Evolutionary conservation across 2,888 invertebrate species (phyloP).

Genomic region (Thymelicus sylvestris): DNA sequence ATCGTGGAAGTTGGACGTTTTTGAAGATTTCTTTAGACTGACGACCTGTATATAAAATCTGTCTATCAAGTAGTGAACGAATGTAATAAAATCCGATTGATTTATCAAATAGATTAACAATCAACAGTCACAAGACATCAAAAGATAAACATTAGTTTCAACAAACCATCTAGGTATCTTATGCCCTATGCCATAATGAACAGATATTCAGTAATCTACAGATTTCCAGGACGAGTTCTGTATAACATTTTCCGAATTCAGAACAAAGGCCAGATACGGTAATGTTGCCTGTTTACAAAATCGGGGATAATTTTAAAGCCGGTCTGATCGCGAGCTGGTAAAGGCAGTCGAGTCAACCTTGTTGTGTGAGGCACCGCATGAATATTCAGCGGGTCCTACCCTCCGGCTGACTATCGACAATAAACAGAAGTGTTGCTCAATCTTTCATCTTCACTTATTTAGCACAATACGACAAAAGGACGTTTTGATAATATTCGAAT

Average conservation of each 20-base stretch:
- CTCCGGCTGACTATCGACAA: conserved; percentile 36
- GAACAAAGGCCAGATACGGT: neutral
- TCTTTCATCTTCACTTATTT: conserved; percentile 8
- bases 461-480: neutral
- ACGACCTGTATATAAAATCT: neutral
- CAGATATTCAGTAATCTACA: too few species aligned
- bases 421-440: conserved; percentile 29
- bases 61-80: too few species aligned
- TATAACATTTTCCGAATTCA: neutral
- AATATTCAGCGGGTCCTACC: conserved; percentile 48
- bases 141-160: too few species aligned
- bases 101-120: too few species aligned
- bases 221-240: too few species aligned
- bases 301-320: conserved; percentile 28
- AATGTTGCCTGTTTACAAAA: conserved; percentile 5
- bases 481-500: neutral
- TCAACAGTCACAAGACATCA: too few species aligned
- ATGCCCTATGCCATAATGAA: too few species aligned
- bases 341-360: conserved; percentile 35
- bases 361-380: conserved; percentile 50
- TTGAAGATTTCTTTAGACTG: neutral
- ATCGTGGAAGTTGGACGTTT: neutral
- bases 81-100: too few species aligned
- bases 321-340: conserved; percentile 33
- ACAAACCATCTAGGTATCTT: too few species aligned